Conservation (phyloP, 2,888 invertebrate genomes). For the Drosophila subsilvestris region DNA sequence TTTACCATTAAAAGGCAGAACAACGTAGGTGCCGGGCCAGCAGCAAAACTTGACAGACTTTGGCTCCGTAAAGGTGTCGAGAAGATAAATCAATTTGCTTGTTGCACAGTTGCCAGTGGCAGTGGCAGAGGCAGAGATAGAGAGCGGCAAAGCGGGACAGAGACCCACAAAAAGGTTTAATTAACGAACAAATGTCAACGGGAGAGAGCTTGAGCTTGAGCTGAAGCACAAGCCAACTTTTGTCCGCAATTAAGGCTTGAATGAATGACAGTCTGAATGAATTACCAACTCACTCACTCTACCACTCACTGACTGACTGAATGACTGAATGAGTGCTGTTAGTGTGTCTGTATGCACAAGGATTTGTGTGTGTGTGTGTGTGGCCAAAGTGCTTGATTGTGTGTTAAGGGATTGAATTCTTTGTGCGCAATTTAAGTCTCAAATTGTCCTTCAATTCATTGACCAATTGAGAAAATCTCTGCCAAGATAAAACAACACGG, state of each 20-base stretch:
- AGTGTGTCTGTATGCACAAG: conserved; percentile 26
- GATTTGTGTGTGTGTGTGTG: conserved; percentile 16
- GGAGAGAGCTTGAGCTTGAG: conserved; percentile 47
- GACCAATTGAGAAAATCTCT: not conserved
- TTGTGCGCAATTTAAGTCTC: conserved; percentile 22
- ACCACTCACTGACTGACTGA: conserved; percentile 7
- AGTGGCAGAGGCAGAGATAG: not conserved
- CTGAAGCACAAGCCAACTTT: conserved; percentile 58
- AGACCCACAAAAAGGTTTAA: conserved; percentile 73
- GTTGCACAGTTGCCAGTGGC: conserved; percentile 71
- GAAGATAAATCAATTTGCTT: conserved; percentile 80
- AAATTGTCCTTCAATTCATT: conserved; percentile 25
- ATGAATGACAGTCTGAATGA: conserved; percentile 75
- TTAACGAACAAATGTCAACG: conserved; percentile 80
- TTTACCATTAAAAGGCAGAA: conserved; percentile 68
- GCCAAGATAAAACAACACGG: not conserved
- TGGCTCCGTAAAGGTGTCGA: conserved; percentile 63
- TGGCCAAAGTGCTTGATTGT: conserved; percentile 20
- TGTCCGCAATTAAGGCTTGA: conserved; percentile 75
- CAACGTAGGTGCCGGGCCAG: conserved; percentile 21
- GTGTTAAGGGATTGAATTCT: conserved; percentile 36
- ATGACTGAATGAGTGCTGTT: conserved; percentile 28
- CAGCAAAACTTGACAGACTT: conserved; percentile 42
- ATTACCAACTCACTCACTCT: conserved; percentile 33
- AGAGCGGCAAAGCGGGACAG: conserved; percentile 9